Evolutionary conservation across 2,113 vertebrate genomes (phyloP), one percentile per base, ranked within the genome.

Genomic region (Merops nubicus): DNA sequence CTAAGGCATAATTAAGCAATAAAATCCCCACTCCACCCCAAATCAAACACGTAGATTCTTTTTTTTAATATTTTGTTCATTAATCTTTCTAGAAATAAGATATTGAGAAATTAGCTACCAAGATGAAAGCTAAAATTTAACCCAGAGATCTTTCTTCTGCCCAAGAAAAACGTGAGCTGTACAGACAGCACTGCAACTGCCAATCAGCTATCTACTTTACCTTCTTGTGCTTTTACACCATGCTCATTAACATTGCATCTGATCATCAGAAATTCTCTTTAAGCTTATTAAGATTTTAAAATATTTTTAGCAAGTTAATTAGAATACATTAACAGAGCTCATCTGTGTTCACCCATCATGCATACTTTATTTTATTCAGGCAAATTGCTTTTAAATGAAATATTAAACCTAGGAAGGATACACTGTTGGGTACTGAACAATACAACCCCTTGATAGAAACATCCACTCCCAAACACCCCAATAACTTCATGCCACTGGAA

Each of bases 271-370:
- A 87, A 95, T 93, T 94, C 93, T 97, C 93, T 94, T 96, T 96
- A 96, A 96, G 93, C 92, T 96, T 97, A 96, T 96, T 97, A 97
- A 96, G 95, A 96, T 94, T 96, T 97, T 94, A 96, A 97, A 97
- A 96, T 96, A 97, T 97, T 97, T 97, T 97, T 97, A 96, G 96
- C 93, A 96, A 95, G 96, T 93, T 96, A 97, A 97, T 97, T 96
- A 97, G 95, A 97, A 97, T 97, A 96, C 91, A 96, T 97, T 96
- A 97, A 92, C 76, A 85, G 91, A 94, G 86, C 96, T 97, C 95
- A 95, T 96, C 95, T 94, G 96, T 97, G 96, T 96, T 97, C 96
- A 94, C 92, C 95, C 95, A 95, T 96, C 96, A 96, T 96, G 95
- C 95, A 96, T 97, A 97, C 94, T 96, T 96, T 97, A 96, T 96